Evolutionary conservation across 2,888 invertebrate species (phyloP).

Genomic region (Lapara coniferarum): DNA sequence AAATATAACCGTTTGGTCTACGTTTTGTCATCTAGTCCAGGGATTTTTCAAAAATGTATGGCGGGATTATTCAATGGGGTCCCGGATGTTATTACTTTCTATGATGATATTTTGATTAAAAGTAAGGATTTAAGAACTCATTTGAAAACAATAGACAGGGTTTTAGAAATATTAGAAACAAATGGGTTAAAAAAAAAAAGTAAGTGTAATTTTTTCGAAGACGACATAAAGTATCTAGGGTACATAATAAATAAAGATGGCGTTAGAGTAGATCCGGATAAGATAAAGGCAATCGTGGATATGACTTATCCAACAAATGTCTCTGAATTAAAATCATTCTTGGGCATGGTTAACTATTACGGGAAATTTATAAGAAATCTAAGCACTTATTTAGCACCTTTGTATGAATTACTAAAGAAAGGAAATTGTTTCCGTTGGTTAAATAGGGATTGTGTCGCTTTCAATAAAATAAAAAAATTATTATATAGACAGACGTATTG

Average conservation of each 20-base stretch:
- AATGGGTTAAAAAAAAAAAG: too few species aligned
- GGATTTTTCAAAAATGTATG: background rate
- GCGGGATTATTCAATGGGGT: background rate
- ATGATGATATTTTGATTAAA: background rate
- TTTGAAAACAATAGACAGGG: background rate
- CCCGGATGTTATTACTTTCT: background rate
- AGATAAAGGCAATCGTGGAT: constrained; percentile 23
- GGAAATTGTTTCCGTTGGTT: constrained; percentile 3
- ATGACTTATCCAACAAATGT: constrained; percentile 6
- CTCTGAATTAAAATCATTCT: constrained; percentile 18
- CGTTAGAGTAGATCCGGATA: constrained; percentile 21
- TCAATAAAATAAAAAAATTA: constrained; percentile 1
- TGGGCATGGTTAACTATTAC: constrained; percentile 28
- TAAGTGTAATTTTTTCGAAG: too few species aligned
- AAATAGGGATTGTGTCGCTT: constrained; percentile 7
- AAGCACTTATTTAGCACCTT: constrained; percentile 3
- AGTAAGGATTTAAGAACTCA: background rate
- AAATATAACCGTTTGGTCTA: background rate
- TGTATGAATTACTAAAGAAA: background rate
- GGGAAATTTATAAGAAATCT: constrained; percentile 26
- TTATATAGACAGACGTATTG: background rate
- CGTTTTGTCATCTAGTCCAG: background rate
- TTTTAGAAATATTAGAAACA: too few species aligned
- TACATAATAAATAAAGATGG: constrained; percentile 22
- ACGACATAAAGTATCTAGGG: constrained; percentile 23